Percentiles rank a stretch among this genome's conserved stretches.
These are phyloP conservation scores for Chiloscyllium plagiosum DNA, from an alignment of 2,113 vertebrate genomes.

Conservation along the genomic window DNA sequence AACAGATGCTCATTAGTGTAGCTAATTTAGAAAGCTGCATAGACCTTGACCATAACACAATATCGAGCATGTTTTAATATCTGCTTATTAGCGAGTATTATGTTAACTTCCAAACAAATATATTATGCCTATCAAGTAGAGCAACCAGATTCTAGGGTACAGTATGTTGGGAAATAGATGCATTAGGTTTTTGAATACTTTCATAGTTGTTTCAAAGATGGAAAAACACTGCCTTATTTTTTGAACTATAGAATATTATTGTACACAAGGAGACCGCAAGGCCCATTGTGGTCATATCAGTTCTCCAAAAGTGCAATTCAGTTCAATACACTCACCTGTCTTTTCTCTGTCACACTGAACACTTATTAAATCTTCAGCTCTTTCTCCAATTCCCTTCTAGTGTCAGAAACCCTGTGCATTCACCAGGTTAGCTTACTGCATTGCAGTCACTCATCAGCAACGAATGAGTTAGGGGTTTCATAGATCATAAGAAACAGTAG, in stretches of 20 bases:
- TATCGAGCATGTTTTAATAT: not conserved
- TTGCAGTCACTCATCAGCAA: not conserved
- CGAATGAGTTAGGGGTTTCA: no score
- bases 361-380: no score
- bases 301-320: no score
- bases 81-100: not conserved
- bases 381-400: no score
- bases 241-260: no score
- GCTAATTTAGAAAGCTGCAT: slow-evolving; percentile 25
- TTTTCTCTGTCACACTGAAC: no score
- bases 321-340: no score
- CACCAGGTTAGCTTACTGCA: not conserved
- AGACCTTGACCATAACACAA: not conserved
- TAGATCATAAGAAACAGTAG: no score
- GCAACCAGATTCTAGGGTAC: not conserved
- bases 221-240: not conserved
- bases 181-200: not conserved
- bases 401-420: not conserved
- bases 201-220: not conserved
- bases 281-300: no score
- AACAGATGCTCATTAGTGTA: not conserved
- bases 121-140: not conserved
- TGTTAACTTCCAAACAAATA: not conserved
- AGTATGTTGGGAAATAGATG: not conserved
- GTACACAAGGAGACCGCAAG: no score